Base-by-base conservation (phyloP, 2,888 invertebrate species). In the Ptychoptera contaminata region DNA sequence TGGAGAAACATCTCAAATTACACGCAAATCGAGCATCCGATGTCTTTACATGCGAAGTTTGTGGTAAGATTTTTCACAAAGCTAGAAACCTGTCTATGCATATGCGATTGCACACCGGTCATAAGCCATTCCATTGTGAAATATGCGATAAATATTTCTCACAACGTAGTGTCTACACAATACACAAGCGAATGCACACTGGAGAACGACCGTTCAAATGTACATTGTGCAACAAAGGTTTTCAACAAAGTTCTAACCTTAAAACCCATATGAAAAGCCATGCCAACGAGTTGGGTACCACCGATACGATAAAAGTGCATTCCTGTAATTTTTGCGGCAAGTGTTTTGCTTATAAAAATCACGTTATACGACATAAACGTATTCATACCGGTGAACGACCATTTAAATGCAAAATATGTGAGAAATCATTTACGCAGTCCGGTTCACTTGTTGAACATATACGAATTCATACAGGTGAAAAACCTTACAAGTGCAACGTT, bases 201-300 rank as follows among this genome's bases (percentile, higher is more conserved):
- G 71, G 71, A 0, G 73, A 73, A 49, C 60, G 71, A 6, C 73
- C 73, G 0, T 72, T 66, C 51, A 69, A 50, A 23, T 58, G 58
- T 40, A 54, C 53, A 23, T 54, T 52, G 30, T 58, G 58, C 15
- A 49, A 50, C n/a, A 57, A 56, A 51, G 53, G 54, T 30, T 58
- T 57, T 49, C 53, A 54, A n/a, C 48, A 55, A 42, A 52, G 54
- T 5, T 55, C 55, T 36, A 56, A 58, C 44, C 46, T 58, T 12
- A 56, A 31, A 2, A 40, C 40, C 6, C 40, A 40, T 16, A 40
- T 40, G 40, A 40, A 40, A 16, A 40, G 40, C 10, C 40, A 40
- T 34, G 40, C 40, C 16, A 32, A 31, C 9, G 40, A 30, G 16
- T 32, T 40, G 7, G 40, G 40, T 2, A 40, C 31, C 15, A 8